These are phyloP conservation scores for Myopa tessellatipennis DNA, from an alignment of 2,888 invertebrate species.

Conservation along the genomic window DNA sequence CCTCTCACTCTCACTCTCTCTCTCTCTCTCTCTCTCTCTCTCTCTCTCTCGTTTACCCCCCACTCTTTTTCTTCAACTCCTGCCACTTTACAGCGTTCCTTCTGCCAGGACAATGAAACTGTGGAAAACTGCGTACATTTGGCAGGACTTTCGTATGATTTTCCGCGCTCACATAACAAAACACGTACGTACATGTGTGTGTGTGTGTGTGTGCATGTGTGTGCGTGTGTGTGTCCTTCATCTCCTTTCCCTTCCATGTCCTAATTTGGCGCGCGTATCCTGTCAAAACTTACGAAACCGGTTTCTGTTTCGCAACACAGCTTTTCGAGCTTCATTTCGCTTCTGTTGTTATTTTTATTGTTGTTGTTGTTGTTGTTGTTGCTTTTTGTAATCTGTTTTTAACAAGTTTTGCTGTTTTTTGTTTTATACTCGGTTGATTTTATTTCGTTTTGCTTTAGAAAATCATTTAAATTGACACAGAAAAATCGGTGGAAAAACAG, in stretches of 20 bases:
- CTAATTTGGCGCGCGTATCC: conserved; percentile 32
- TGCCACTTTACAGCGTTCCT: neutral
- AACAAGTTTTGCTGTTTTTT: conserved; percentile 34
- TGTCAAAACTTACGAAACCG: conserved; percentile 56
- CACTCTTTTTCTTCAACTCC: conserved; percentile 23
- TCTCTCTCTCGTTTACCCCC: neutral
- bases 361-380: conserved; percentile 17
- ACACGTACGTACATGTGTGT: neutral
- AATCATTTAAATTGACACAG: conserved; percentile 50
- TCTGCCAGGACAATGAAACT: conserved; percentile 25
- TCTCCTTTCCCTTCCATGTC: neutral
- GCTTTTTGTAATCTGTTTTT: conserved; percentile 12
- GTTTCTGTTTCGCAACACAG: conserved; percentile 52
- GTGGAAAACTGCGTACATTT: conserved; percentile 43
- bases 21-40: too few relatives aligned
- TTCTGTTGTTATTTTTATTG: conserved; percentile 26
- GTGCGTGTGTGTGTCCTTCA: neutral
- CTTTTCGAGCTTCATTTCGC: conserved; percentile 39
- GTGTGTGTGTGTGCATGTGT: neutral
- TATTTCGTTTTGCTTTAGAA: conserved; percentile 40
- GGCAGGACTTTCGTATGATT: conserved; percentile 48
- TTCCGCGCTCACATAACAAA: conserved; percentile 17
- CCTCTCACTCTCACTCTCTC: too few relatives aligned
- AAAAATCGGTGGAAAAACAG: conserved; percentile 47
- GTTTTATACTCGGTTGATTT: neutral